Evolutionary conservation across 2,113 vertebrate species (phyloP), one percentile per base, ranked within the genome.

Genomic region (Brachypteracias leptosomus): DNA sequence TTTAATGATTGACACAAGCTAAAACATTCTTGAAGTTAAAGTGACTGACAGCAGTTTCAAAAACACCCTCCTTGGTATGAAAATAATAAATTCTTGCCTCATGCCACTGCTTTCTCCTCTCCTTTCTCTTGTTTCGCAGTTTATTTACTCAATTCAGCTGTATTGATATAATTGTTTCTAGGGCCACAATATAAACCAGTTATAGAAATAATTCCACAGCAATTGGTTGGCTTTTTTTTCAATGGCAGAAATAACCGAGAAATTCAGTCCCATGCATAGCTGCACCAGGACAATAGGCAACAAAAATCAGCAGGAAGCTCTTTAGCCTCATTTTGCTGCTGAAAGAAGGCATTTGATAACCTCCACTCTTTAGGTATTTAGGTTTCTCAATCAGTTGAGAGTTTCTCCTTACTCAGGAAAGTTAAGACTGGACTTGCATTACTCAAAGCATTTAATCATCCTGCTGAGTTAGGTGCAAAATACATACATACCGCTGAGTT

Each of bases 341-440:
- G 11, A 66, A 86, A 80, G 22, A 0, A 0, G 17, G 8, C 0
- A 0, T 47, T 66, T 76, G 13, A 38, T 46, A 79, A 88, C 58
- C 5, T 7, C 47, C 22, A 31, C 25, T 92, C 86, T 75, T 46
- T 4, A 46, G 57, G 38, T 65, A 54, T 25, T 57, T 24, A 57
- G 11, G 72, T 86, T 93, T 90, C 83, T 57, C 55, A 70, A 86
- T 26, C 8, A 86, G 61, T 4, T 44, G 61, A 93, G 71, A 66
- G 61, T 44, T 95, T 67, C 51, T 81, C 68, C 86, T 93, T 88
- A 91, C 70, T 91, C 79, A 85, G 77, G 75, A 8, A 90, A 95
- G 75, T 52, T 80, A 67, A 68, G 65, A 52, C 51, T 19, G n/a
- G 44, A 57, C 82, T 49, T 28, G 72, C 73, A 68, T 78, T 88